Conservation (phyloP, 2,113 vertebrate species). For the Sciurus niger region DNA sequence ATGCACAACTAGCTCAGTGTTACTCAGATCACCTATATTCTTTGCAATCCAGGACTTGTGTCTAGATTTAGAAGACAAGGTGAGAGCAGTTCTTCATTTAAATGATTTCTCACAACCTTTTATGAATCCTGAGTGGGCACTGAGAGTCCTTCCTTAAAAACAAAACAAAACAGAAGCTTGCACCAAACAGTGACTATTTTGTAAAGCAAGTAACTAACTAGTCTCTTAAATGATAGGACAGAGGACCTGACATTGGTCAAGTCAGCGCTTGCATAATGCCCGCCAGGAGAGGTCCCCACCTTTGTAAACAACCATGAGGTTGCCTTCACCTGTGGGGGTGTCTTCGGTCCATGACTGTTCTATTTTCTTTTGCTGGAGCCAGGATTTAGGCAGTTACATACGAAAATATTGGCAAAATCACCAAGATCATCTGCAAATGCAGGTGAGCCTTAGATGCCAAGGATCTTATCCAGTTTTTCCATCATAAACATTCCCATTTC, state of each 20-base stretch:
- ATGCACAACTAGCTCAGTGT: neutral
- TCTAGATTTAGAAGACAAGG: neutral
- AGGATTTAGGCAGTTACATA: neutral
- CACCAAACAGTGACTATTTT: neutral
- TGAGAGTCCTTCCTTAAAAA: neutral
- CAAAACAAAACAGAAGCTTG: neutral
- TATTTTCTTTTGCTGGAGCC: neutral
- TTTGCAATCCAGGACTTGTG: neutral
- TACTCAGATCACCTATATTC: neutral
- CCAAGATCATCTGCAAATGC: neutral
- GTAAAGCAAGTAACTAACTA: neutral
- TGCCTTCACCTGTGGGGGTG: no score
- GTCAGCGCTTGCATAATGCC: neutral
- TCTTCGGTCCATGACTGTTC: neutral
- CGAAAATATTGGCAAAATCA: neutral
- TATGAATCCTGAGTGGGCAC: neutral
- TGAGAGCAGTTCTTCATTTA: neutral
- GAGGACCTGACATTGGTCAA: no score
- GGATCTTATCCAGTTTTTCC: neutral
- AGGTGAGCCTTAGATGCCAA: neutral
- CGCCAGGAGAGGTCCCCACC: neutral
- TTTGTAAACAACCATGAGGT: accelerated
- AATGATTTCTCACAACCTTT: neutral
- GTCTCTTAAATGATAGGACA: neutral
- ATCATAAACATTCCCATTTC: neutral